Evolutionary conservation across 2,888 invertebrate genomes (phyloP).

Genomic region (Cephus sareptanus): DNA sequence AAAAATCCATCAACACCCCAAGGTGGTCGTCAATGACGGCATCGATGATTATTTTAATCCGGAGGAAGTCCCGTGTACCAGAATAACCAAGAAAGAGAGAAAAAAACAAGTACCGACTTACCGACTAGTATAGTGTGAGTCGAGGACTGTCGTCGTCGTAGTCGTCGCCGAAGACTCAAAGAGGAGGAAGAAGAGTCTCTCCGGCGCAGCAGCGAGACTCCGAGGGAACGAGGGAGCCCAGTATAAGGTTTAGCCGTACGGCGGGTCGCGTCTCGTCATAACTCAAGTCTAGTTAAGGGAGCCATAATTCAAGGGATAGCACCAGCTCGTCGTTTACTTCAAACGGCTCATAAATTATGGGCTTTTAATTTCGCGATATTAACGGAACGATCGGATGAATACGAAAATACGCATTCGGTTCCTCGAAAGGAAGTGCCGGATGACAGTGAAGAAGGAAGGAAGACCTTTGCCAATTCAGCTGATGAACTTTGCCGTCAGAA

Average conservation of each 20-base stretch:
- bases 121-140: not conserved
- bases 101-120: not conserved
- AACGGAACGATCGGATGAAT: constrained; percentile 53
- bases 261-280: constrained; percentile 54
- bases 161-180: not conserved
- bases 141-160: not conserved
- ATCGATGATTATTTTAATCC: not conserved
- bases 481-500: not conserved
- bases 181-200: not conserved
- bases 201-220: constrained; percentile 1
- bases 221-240: constrained; percentile 1
- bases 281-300: constrained; percentile 65
- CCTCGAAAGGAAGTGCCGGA: not conserved
- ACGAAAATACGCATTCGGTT: constrained; percentile 7
- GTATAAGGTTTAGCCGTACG: constrained; percentile 46
- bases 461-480: not conserved
- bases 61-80: not conserved
- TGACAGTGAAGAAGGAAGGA: not conserved
- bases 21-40: not conserved
- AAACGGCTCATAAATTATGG: constrained; percentile 63
- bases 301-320: constrained; percentile 64
- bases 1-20: not conserved
- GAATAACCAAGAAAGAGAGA: not conserved
- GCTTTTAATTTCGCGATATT: constrained; percentile 63
- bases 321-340: constrained; percentile 60